Conservation (phyloP, 2,888 invertebrate species). For the Parascotia fuliginaria region DNA sequence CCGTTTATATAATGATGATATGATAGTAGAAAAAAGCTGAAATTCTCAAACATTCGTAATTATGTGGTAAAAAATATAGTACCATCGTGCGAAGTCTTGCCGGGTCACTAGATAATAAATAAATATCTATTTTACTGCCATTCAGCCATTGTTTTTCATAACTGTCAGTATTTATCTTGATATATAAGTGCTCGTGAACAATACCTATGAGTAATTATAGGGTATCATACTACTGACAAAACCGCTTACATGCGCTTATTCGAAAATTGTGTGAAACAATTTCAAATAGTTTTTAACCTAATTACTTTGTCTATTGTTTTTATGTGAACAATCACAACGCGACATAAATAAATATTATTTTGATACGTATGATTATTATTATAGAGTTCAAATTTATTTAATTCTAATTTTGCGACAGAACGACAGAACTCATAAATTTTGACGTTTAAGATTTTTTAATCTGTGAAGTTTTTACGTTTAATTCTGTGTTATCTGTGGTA, state of each 20-base stretch:
- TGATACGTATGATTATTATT: not conserved
- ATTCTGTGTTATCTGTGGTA: slow-evolving; percentile 12
- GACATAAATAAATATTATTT: not conserved
- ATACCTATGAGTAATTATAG: not conserved
- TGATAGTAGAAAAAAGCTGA: too few relatives aligned
- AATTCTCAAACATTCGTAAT: too few relatives aligned
- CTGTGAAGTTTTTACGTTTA: slow-evolving; percentile 36
- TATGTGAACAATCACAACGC: slow-evolving; percentile 30
- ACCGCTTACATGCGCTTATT: slow-evolving; percentile 9
- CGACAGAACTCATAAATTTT: not conserved
- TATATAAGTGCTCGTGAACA: not conserved
- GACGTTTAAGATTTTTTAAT: slow-evolving; percentile 12
- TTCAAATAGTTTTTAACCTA: slow-evolving; percentile 34
- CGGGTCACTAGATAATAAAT: too few relatives aligned
- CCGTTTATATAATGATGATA: too few relatives aligned
- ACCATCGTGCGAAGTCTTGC: too few relatives aligned
- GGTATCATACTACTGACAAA: slow-evolving; percentile 5
- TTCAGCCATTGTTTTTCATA: not conserved
- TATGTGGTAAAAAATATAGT: too few relatives aligned
- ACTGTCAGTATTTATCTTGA: not conserved
- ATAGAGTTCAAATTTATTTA: too few relatives aligned
- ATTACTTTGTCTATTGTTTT: slow-evolving; percentile 38
- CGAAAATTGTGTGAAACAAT: slow-evolving; percentile 42
- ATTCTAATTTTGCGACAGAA: too few relatives aligned
- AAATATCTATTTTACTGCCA: too few relatives aligned